Percentiles rank a stretch among this genome's conserved stretches.
phyloP scores from a whole-genome alignment of 2,888 invertebrate genomes.

The Alviniconcha strummeri region DNA sequence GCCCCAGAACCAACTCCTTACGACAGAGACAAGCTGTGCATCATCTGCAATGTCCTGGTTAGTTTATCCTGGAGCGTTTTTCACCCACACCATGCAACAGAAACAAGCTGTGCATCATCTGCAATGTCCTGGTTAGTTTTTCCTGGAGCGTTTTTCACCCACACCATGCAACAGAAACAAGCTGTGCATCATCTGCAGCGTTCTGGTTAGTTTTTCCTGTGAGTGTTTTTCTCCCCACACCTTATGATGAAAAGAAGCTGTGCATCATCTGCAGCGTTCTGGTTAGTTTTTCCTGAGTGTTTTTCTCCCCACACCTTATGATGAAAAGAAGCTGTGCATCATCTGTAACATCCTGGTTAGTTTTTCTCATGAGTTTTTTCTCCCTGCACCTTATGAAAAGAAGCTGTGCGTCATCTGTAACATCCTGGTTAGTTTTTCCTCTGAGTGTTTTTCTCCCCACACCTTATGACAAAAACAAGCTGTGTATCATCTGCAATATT shows the following conservation, averaged over 20 bases:
- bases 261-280: conserved; percentile 82
- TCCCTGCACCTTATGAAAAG: conserved; percentile 71
- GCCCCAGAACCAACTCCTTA: conserved; percentile 81
- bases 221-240: no score
- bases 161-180: conserved; percentile 76
- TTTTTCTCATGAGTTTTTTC: background rate
- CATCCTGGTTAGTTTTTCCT: conserved; percentile 80
- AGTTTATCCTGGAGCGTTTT: conserved; percentile 49
- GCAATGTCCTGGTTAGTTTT: conserved; percentile 81
- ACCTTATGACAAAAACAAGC: conserved; percentile 77
- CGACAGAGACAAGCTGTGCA: conserved; percentile 82
- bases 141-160: no score
- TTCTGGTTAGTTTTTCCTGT: conserved; percentile 76
- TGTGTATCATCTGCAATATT: conserved; percentile 83
- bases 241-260: conserved; percentile 77
- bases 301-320: no score
- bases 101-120: conserved; percentile 82
- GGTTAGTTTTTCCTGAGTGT: conserved; percentile 75
- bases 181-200: conserved; percentile 82
- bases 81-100: conserved; percentile 57
- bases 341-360: conserved; percentile 82
- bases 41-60: conserved; percentile 82
- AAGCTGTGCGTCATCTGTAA: conserved; percentile 84
- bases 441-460: no score
- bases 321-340: conserved; percentile 81